Base-by-base conservation (phyloP, 1,140 invertebrate genomes). In the Drosophila subpulchrella region DNA sequence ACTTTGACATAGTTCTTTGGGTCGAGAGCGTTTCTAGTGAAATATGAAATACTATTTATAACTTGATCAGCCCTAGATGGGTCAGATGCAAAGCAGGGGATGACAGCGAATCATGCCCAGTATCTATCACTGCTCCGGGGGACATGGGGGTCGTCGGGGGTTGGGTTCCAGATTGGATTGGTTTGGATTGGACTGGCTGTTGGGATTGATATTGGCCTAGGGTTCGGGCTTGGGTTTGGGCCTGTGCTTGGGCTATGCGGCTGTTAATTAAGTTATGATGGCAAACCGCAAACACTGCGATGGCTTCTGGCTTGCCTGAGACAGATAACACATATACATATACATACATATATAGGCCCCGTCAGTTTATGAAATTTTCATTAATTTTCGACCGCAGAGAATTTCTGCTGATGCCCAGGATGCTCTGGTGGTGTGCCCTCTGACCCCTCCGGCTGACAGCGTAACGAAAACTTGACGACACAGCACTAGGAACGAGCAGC, bases 261-360 rank as follows among this genome's bases (percentile, higher is more conserved):
- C 84, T 88, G 84, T 89, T 89, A 88, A 88, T 88, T 88, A 88
- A 89, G 85, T 88, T 88, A 88, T 88, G 83, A 88, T 89, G 80
- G 77, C 83, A 80, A 63, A 50, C 84, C 85, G 63, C 84, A 88
- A 77, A 84, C 80, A 81, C 74, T 57, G 81, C 58, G 68, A 73
- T 75, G 84, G 78, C 67, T 88, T 58, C 56, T 75, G 60, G 27
- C 27, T 44, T 53, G 44, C 36, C 39, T 65, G 38, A 50, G 60
- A 65, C 41, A 53, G 24, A 44, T 20, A 72, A 48, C 6, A 30
- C 13, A 27, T 7, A 12, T 27, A 27, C 12, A 27, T n/a, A 27
- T 47, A 47, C 41, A 27, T n/a, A 27, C 27, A 47, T 36, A 63
- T 47, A 44, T 73, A 70, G 82, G 70, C 68, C 68, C 38, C 71